Base-by-base conservation (phyloP, 2,888 invertebrate species). In the Omphaloscelis lunosa region DNA sequence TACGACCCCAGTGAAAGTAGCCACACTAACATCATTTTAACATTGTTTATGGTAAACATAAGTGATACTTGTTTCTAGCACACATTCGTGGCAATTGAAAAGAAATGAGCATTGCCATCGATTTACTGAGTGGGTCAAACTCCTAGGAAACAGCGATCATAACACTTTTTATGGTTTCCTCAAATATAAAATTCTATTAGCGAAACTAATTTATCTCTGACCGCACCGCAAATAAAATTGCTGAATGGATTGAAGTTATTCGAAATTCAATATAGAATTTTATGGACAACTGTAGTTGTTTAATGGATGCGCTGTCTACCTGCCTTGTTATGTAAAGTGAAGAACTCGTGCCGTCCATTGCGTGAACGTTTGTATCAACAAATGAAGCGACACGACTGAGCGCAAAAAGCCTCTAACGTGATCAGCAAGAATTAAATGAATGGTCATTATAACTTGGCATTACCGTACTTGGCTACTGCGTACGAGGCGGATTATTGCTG, bases 381-480 rank as follows among this genome's bases (percentile, higher is more conserved):
- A 85, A 79, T 87, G 75, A 83, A 77, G 78, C 81, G 71, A 73
- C 73, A 77, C 80, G 80, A 63, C 45, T 66, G 45, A 41, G 15
- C 62, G 62, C 59, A 84, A 90, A 90, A 91, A 88, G 75, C 72
- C 73, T 70, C 75, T 89, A 82, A 88, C 90, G 84, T 91, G 92
- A 88, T 91, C 88, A 89, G 88, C 88, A 83, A 88, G 88, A 89
- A 90, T 91, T 88, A 92, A 90, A 90, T 90, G 88, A 88, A 89
- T 87, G 86, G 87, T 88, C 91, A 92, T 92, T 91, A 90, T 39
- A 39, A 20, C 84, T 90, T 86, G 89, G 87, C 89, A 92, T 92
- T 90, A 92, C 87, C 91, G 92, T 92, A 79, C 72, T 82, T 73
- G 78, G 75, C 58, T 75, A 73, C 84, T 89, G 77, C 79, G 88